Evolutionary conservation across 2,113 vertebrate species (phyloP), one percentile per base, ranked within the genome.

Genomic region (Ia io): DNA sequence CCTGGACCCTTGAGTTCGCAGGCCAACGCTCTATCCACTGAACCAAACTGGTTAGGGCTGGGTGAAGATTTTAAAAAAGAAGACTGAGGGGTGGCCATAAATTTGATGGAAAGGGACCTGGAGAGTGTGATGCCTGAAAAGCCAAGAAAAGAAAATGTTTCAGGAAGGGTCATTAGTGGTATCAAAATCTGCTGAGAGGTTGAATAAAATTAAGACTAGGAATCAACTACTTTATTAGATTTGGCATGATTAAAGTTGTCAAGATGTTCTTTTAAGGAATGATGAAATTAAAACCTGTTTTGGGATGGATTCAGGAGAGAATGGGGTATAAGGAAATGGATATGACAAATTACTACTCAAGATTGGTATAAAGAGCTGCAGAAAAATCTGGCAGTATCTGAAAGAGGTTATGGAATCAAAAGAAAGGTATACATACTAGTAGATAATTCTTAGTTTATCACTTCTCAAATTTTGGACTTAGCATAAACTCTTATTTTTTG

Each of bases 401-500:
- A 44, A 83, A 90, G 44, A 6, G 42, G 35, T 56, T 87, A 16
- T 88, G 40, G 30, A 90, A 70, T 96, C 47, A 76, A 69, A 95
- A 77, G 74, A 12, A 79, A 91, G 7, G 17, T 82, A 37, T 63
- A 59, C 44, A 47, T 18, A 77, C 23, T 67, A 90, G 11, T 95
- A 73, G 10, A 6, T 94, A 63, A 53, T 89, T 94, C 32, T 69
- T 76, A 49, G 42, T 90, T 92, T 77, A 59, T 85, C 53, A 85
- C 65, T 96, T 94, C 80, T 49, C 17, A 84, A 83, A 51, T 22
- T 84, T 95, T 82, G 42, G 18, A 87, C 37, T 87, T 93, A 84
- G 67, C 82, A 84, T 91, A 90, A 93, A 95, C 59, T 86, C 32
- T 83, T 83, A 93, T 59, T 87, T 91, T 35, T 93, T 91, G 32